Conservation (phyloP, 2,888 invertebrate species). For the Epirrhoe alternata region DNA sequence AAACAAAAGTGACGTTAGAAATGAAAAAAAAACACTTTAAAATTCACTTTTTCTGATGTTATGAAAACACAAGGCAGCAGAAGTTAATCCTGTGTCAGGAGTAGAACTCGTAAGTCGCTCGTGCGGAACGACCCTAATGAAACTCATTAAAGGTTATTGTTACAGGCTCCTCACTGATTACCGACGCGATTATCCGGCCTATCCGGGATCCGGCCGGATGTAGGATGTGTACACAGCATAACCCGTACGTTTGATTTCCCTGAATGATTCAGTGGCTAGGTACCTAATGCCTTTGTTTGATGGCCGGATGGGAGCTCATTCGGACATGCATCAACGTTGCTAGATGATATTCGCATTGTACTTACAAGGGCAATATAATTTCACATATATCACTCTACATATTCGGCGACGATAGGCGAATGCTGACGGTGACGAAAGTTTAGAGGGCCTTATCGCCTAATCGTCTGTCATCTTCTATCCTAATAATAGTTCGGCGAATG, state of each 20-base stretch:
- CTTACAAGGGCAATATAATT: neutral
- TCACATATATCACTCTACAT: neutral
- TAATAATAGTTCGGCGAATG: too few species aligned
- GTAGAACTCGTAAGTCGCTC: constrained; percentile 14
- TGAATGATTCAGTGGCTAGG: constrained; percentile 36
- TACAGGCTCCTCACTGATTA: constrained; percentile 54
- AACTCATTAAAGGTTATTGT: constrained; percentile 59
- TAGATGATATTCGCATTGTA: neutral
- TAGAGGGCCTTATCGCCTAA: too few species aligned
- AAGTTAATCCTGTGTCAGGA: constrained; percentile 16
- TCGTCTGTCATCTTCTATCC: too few species aligned
- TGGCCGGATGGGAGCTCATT: constrained; percentile 1
- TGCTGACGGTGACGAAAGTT: too few species aligned
- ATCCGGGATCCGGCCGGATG: constrained; percentile 39
- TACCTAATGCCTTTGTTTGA: constrained; percentile 21
- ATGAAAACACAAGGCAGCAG: too few species aligned
- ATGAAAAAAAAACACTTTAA: too few species aligned
- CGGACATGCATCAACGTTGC: neutral
- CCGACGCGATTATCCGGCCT: constrained; percentile 47
- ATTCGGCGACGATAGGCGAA: too few species aligned
- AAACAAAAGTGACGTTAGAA: too few species aligned
- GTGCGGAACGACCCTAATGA: constrained; percentile 52
- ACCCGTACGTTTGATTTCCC: constrained; percentile 37
- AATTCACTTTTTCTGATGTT: too few species aligned
- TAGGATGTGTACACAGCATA: constrained; percentile 27